Conservation (phyloP, 2,888 invertebrate species). For the Diploptera punctata region DNA sequence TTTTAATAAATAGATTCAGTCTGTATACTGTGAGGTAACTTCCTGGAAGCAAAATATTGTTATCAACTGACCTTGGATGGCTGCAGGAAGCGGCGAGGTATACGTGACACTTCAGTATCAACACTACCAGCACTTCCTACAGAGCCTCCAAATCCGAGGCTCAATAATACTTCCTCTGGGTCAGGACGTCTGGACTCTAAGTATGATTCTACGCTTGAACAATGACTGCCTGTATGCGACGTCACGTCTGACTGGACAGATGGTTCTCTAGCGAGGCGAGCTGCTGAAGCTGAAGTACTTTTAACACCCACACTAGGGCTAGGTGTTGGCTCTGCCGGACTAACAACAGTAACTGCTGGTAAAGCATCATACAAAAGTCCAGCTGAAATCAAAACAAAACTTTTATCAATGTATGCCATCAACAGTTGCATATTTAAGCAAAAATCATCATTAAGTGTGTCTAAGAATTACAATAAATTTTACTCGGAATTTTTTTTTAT, state of each 20-base stretch:
- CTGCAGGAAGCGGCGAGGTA: slow-evolving; percentile 82
- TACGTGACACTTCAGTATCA: slow-evolving; percentile 74
- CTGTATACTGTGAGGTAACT: no score
- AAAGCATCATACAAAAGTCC: slow-evolving; percentile 40
- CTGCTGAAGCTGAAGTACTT: not conserved
- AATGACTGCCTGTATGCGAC: slow-evolving; percentile 61
- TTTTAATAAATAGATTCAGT: no score
- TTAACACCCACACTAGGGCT: not conserved
- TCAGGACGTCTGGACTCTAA: slow-evolving; percentile 85
- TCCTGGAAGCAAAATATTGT: not conserved
- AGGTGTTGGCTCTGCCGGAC: slow-evolving; percentile 17
- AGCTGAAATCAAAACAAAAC: slow-evolving; percentile 30
- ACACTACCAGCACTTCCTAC: slow-evolving; percentile 49
- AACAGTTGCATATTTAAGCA: not conserved
- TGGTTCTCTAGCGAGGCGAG: slow-evolving; percentile 50
- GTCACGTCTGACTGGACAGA: slow-evolving; percentile 53
- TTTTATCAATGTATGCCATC: not conserved
- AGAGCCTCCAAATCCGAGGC: slow-evolving; percentile 57
- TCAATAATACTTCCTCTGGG: slow-evolving; percentile 86
- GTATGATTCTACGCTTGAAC: slow-evolving; percentile 82
- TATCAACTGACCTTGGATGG: slow-evolving; percentile 71
- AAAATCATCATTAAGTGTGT: not conserved
- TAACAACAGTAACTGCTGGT: slow-evolving; percentile 29
- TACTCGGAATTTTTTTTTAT: not conserved
- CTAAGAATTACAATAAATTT: not conserved